Evolutionary conservation across 2,113 vertebrate species (phyloP).

Genomic region (Pomatorhinus ruficollis): DNA sequence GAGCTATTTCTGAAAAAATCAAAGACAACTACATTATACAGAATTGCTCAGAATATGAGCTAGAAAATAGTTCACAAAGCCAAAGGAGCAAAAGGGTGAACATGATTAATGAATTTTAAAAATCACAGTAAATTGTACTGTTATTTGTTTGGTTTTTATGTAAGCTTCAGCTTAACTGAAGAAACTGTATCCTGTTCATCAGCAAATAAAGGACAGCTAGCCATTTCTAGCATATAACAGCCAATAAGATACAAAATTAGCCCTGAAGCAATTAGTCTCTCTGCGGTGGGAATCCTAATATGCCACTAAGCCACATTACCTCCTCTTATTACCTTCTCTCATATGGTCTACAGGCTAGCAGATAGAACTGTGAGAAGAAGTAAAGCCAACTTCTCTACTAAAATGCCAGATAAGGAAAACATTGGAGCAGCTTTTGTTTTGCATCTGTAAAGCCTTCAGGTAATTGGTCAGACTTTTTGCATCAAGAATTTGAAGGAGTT

Average conservation of each 20-base stretch:
- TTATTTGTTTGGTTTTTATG: not conserved
- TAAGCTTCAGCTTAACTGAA: not conserved
- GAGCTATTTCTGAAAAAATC: conserved; percentile 26
- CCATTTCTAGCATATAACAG: not conserved
- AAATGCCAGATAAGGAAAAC: not conserved
- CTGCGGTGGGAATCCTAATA: not conserved
- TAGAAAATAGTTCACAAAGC: not conserved
- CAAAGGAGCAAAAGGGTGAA: not conserved
- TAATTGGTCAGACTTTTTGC: not conserved
- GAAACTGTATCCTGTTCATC: not conserved
- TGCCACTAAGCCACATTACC: not conserved
- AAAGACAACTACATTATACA: conserved; percentile 3
- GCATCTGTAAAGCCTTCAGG: not conserved
- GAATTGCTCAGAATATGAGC: not conserved
- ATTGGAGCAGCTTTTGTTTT: not conserved
- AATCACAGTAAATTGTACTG: not conserved
- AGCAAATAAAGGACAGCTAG: not conserved
- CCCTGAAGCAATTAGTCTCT: not conserved
- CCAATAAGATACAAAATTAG: not conserved
- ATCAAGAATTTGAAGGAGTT: not conserved
- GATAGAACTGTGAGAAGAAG: not conserved
- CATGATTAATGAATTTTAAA: not conserved
- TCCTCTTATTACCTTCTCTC: not conserved
- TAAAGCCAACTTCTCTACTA: not conserved
- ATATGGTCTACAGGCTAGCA: not conserved